phyloP scores from a whole-genome alignment of 2,113 vertebrate genomes.

The Panthera uncia region DNA sequence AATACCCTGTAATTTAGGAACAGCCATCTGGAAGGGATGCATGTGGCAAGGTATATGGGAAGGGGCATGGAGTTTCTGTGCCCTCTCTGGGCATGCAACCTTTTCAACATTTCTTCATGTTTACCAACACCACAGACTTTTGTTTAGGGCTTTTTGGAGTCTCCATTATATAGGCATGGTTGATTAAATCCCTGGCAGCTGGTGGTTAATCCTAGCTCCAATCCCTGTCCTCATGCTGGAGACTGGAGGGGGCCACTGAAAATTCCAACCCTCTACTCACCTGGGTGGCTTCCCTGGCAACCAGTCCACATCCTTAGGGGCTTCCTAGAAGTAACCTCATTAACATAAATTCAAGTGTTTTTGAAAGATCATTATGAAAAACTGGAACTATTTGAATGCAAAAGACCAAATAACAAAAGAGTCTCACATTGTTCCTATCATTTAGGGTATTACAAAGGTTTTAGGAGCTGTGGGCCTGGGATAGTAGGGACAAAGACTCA shows the following conservation, averaged over 20 bases:
- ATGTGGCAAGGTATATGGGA: too few species aligned
- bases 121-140: neutral
- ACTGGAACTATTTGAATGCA: neutral
- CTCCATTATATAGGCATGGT: neutral
- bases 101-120: neutral
- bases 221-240: neutral
- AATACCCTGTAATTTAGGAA: neutral
- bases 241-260: neutral
- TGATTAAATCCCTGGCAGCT: neutral
- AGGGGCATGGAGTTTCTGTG: neutral
- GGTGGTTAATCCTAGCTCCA: neutral
- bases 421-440: neutral
- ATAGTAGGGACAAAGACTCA: neutral
- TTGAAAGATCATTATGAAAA: neutral
- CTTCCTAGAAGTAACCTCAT: neutral
- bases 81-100: neutral
- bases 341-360: neutral
- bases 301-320: too few species aligned
- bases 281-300: neutral
- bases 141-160: neutral
- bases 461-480: neutral
- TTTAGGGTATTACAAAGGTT: neutral
- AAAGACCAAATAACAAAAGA: neutral
- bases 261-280: neutral
- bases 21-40: neutral